Percentiles rank a stretch among this genome's conserved stretches.
These are phyloP conservation scores for Rotaria sp. DNA, from an alignment of 2,888 invertebrate species.

Conservation along the genomic window DNA sequence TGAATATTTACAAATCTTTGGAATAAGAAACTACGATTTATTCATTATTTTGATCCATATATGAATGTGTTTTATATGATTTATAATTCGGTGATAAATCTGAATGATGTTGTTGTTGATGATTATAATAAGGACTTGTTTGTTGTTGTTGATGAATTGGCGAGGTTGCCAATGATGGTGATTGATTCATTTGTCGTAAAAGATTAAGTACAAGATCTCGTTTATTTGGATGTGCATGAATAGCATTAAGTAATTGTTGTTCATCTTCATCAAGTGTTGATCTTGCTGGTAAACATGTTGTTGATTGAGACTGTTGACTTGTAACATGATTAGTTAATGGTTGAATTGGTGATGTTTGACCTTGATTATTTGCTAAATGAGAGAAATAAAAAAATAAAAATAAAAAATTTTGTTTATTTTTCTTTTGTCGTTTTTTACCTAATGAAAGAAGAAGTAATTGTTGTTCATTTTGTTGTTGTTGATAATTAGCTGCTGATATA, in stretches of 20 bases:
- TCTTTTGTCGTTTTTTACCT: neutral
- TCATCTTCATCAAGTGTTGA: neutral
- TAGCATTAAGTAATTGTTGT: neutral
- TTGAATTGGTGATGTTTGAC: neutral
- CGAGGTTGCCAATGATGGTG: neutral
- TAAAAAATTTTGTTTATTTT: too few species aligned
- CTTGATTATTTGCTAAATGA: slow-evolving; percentile 4
- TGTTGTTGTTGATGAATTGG: neutral
- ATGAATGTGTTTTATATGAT: neutral
- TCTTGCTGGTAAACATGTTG: neutral
- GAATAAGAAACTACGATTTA: too few species aligned
- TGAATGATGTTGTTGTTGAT: neutral
- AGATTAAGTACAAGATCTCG: slow-evolving; percentile 4
- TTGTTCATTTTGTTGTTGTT: slow-evolving; percentile 28
- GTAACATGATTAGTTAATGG: neutral
- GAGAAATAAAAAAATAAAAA: neutral
- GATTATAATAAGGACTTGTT: too few species aligned
- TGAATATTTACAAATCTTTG: too few species aligned
- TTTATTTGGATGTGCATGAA: slow-evolving; percentile 5
- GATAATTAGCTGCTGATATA: neutral
- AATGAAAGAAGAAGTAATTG: neutral
- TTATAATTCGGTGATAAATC: neutral
- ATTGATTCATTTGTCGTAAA: neutral
- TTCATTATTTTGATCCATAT: neutral
- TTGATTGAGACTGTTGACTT: neutral